A percentile compares a stretch with the other conserved stretches of the same genome.
Evolutionary conservation across 2,888 invertebrate species (phyloP).

Genomic region (Parnassius orleans): DNA sequence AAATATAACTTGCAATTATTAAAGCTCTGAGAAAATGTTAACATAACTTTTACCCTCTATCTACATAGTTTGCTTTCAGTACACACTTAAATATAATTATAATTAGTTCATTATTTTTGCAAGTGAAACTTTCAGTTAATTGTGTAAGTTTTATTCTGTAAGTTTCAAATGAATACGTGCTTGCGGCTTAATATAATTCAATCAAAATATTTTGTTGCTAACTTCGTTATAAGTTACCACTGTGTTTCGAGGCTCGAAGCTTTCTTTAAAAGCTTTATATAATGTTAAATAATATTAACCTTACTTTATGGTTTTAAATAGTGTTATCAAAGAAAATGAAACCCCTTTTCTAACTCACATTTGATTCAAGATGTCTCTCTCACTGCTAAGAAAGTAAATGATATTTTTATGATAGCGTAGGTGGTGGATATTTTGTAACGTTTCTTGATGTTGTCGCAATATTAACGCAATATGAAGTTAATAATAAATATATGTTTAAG

Average conservation of each 20-base stretch:
- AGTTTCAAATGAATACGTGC: conserved; percentile 25
- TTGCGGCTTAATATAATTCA: conserved; percentile 33
- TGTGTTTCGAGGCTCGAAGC: background rate
- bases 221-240: conserved; percentile 4
- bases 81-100: conserved; percentile 10
- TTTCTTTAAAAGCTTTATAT: background rate
- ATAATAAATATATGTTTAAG: conserved; percentile 34
- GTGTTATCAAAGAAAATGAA: no score
- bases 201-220: conserved; percentile 1
- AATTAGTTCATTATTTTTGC: conserved; percentile 9
- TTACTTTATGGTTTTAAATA: no score
- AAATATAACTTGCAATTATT: conserved; percentile 12
- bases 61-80: conserved; percentile 7
- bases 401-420: conserved; percentile 59
- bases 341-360: background rate
- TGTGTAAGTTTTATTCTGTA: background rate
- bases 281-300: no score
- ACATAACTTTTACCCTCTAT: conserved; percentile 2
- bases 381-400: conserved; percentile 36
- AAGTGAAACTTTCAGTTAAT: background rate
- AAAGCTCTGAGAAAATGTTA: conserved; percentile 9
- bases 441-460: conserved; percentile 44
- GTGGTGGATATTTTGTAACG: conserved; percentile 41
- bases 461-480: conserved; percentile 55
- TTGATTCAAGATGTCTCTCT: conserved; percentile 23